A percentile compares a stretch with the other conserved stretches of the same genome.
phyloP scores from a whole-genome alignment of 2,113 vertebrate species.

The Petaurus breviceps region DNA sequence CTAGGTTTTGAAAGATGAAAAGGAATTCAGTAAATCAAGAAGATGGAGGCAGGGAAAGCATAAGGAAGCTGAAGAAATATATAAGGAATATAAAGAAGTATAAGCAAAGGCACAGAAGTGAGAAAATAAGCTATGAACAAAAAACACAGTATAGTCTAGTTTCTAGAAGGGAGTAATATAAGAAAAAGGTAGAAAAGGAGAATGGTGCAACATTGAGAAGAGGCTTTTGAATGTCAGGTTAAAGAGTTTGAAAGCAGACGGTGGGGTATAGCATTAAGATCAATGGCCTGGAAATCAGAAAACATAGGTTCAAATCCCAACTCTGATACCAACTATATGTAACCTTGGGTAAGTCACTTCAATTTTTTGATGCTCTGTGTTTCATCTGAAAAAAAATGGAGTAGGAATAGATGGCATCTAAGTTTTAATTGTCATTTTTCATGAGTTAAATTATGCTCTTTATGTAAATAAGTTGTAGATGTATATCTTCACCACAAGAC shows the following conservation, averaged over 20 bases:
- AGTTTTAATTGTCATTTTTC: background rate
- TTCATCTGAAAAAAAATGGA: background rate
- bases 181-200: background rate
- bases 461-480: background rate
- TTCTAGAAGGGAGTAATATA: background rate
- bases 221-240: background rate
- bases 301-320: background rate
- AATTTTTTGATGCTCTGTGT: background rate
- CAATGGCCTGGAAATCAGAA: background rate
- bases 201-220: background rate
- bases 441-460: no score
- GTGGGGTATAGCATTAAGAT: background rate
- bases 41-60: background rate
- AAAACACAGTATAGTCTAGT: background rate
- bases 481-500: no score
- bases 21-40: background rate
- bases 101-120: background rate
- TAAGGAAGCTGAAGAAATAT: background rate
- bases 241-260: background rate
- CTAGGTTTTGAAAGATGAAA: background rate
- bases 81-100: background rate
- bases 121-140: background rate
- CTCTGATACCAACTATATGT: background rate
- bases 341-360: background rate
- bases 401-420: background rate